phyloP scores from a whole-genome alignment of 1,140 invertebrate genomes.

The Solenopsis fugax region DNA sequence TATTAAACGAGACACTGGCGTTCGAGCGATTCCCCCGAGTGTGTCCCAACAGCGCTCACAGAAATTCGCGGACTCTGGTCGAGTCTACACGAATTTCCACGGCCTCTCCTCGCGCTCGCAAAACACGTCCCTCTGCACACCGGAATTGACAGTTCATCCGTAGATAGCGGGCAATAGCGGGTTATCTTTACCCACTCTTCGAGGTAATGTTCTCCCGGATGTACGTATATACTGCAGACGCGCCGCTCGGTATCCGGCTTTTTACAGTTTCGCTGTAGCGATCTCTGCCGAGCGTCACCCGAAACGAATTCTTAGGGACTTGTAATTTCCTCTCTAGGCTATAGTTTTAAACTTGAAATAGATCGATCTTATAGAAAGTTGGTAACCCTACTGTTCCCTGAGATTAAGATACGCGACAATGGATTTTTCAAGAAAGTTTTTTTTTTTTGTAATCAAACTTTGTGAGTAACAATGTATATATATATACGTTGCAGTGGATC shows the following conservation, averaged over 20 bases:
- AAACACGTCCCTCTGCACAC: slow-evolving; percentile 59
- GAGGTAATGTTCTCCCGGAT: slow-evolving; percentile 74
- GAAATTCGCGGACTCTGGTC: slow-evolving; percentile 96
- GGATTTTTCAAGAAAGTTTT: too few species aligned
- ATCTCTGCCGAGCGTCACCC: background rate
- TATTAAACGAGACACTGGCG: background rate
- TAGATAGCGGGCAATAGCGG: slow-evolving; percentile 68
- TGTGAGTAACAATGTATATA: background rate
- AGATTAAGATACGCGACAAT: too few species aligned
- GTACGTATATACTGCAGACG: slow-evolving; percentile 26
- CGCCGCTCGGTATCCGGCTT: background rate
- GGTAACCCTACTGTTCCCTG: too few species aligned
- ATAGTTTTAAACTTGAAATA: too few species aligned
- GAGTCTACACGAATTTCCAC: slow-evolving; percentile 94
- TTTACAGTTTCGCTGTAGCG: background rate
- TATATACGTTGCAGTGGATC: background rate
- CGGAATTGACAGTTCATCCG: slow-evolving; percentile 76
- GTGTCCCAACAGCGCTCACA: slow-evolving; percentile 86
- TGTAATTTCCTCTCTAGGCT: background rate
- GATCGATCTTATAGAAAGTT: too few species aligned
- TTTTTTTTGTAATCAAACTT: background rate
- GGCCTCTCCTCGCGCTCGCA: slow-evolving; percentile 52
- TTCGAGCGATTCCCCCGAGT: background rate
- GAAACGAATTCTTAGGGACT: background rate
- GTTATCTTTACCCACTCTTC: slow-evolving; percentile 59